These are phyloP conservation scores for Sylvicola cinctus DNA, from an alignment of 2,888 invertebrate species.

Conservation along the genomic window DNA sequence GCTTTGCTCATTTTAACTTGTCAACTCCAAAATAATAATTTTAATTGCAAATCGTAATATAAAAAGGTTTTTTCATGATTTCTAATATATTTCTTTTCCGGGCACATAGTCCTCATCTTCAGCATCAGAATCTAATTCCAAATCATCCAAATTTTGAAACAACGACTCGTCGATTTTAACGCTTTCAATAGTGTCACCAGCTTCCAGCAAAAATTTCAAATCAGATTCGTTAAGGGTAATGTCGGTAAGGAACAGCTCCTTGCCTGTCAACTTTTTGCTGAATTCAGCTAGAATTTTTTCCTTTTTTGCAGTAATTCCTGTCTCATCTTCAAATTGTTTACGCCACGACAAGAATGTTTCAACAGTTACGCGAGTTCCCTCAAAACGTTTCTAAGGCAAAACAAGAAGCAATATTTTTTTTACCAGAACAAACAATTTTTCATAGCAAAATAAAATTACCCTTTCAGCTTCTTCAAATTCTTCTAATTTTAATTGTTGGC, in stretches of 20 bases:
- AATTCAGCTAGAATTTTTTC: constrained; percentile 45
- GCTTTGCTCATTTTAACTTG: too few species aligned
- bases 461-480: constrained; percentile 77
- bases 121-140: constrained; percentile 50
- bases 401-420: constrained; percentile 11
- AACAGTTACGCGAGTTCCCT: constrained; percentile 86
- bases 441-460: constrained; percentile 26
- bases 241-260: constrained; percentile 83
- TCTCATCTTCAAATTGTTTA: constrained; percentile 75
- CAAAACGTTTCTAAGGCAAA: constrained; percentile 58
- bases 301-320: constrained; percentile 49
- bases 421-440: not conserved
- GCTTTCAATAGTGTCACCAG: constrained; percentile 29
- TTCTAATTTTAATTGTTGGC: constrained; percentile 38
- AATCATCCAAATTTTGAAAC: constrained; percentile 74
- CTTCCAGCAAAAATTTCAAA: constrained; percentile 83
- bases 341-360: constrained; percentile 94
- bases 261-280: constrained; percentile 72
- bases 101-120: constrained; percentile 43
- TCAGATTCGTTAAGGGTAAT: constrained; percentile 90
- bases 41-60: too few species aligned
- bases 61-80: not conserved
- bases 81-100: constrained; percentile 18
- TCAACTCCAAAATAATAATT: too few species aligned
- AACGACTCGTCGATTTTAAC: constrained; percentile 87